Conservation (phyloP, 2,113 vertebrate species). For the Boleophthalmus pectinirostris region DNA sequence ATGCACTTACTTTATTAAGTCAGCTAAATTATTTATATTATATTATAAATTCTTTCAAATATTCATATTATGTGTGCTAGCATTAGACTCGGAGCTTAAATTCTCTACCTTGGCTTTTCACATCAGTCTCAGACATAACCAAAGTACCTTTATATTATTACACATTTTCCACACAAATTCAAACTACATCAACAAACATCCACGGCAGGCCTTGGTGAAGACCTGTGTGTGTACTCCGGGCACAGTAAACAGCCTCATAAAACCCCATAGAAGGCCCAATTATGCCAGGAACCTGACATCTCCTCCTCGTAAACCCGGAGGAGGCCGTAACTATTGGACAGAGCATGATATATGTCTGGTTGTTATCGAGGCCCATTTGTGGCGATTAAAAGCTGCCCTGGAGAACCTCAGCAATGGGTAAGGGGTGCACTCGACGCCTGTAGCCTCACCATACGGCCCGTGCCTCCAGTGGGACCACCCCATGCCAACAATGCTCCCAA, state of each 20-base stretch:
- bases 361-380: slow-evolving; percentile 85
- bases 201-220: slow-evolving; percentile 42
- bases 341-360: slow-evolving; percentile 84
- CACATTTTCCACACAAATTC: slow-evolving; percentile 21
- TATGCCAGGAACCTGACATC: slow-evolving; percentile 83
- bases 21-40: too few species aligned
- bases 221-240: slow-evolving; percentile 51
- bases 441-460: slow-evolving; percentile 61
- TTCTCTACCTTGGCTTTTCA: not conserved
- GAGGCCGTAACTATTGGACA: slow-evolving; percentile 76
- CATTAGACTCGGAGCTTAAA: not conserved
- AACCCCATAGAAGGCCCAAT: slow-evolving; percentile 84
- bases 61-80: not conserved
- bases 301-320: slow-evolving; percentile 76
- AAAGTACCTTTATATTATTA: slow-evolving; percentile 47
- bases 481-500: slow-evolving; percentile 57
- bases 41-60: too few species aligned
- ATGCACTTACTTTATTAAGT: too few species aligned
- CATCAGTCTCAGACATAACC: not conserved
- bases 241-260: slow-evolving; percentile 84
- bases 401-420: slow-evolving; percentile 67
- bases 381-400: slow-evolving; percentile 82
- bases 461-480: slow-evolving; percentile 49
- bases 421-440: slow-evolving; percentile 78
- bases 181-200: slow-evolving; percentile 48